Evolutionary conservation across 2,797 vertebrate species (phyloP), one percentile per base, ranked within the genome.

Genomic region (Sitta carolinensis): DNA sequence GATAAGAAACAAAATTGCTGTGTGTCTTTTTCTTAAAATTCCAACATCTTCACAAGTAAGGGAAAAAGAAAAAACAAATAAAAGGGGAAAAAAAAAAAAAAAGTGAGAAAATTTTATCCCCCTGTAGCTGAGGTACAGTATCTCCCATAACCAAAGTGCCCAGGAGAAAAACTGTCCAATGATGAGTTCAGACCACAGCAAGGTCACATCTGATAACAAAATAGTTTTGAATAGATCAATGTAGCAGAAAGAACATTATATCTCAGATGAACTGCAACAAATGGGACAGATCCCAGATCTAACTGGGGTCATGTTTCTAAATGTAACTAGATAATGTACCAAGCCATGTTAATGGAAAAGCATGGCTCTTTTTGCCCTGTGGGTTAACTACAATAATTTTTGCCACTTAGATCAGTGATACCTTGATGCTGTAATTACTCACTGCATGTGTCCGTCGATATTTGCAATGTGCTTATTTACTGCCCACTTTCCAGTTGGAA

Each of bases 401-500:
- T 89, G n/a, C 80, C 84, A 90, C 69, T 79, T 89, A 72, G 68
- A 94, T 84, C 96, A 87, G 87, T 87, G 96, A 92, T 95, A 96
- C 47, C 62, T 94, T 91, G 79, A 84, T 96, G 88, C 79, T 87
- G 90, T 95, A 97, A 97, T 97, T 94, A 97, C 95, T 88, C 96
- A 95, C 81, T 92, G 92, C 95, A 94, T 84, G 88, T 94, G 91
- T 91, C 29, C 75, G 93, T 57, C 50, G 82, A 93, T 88, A 95
- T 95, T 95, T 90, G 77, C 84, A 97, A 94, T 90, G 91, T 91
- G 84, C 86, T 97, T 93, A 95, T 97, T 97, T 95, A 94, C 81
- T 95, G 32, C 58, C 70, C 85, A 63, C 68, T 88, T 95, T 59
- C 85, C 16, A 25, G 34, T 78, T 62, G 48, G 94, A 95, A 96